Percentiles rank a stretch among this genome's conserved stretches.
Evolutionary conservation across 2,888 invertebrate species (phyloP).

Genomic region (Gortyna flavago): DNA sequence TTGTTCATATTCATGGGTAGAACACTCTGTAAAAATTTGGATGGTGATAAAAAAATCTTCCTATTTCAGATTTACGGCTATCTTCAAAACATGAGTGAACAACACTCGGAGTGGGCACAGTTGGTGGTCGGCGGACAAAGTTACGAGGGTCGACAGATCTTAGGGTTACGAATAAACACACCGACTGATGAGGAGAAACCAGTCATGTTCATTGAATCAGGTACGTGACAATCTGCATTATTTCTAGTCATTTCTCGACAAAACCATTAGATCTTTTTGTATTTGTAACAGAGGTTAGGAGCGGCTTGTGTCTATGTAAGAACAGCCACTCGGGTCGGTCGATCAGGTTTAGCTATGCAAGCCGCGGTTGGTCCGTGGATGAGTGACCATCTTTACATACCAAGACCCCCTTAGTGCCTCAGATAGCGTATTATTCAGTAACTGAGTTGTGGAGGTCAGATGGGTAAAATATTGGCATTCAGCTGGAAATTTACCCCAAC

Average conservation of each 20-base stretch:
- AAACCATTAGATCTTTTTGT: neutral
- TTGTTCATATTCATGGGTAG: too few species aligned
- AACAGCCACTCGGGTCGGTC: too few species aligned
- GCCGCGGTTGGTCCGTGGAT: neutral
- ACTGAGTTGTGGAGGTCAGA: neutral
- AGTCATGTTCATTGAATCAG: conserved; percentile 91
- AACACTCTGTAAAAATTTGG: too few species aligned
- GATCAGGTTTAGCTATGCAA: too few species aligned
- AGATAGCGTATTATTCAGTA: neutral
- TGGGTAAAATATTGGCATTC: neutral
- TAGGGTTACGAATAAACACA: conserved; percentile 89
- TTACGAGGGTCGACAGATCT: conserved; percentile 90
- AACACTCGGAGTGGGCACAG: conserved; percentile 85
- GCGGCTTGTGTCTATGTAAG: too few species aligned
- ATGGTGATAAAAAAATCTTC: too few species aligned
- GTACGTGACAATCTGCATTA: conserved; percentile 68
- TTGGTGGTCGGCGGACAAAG: conserved; percentile 89
- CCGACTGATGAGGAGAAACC: conserved; percentile 80
- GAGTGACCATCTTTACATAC: too few species aligned
- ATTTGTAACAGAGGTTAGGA: too few species aligned
- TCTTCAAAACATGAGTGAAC: conserved; percentile 83
- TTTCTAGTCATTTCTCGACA: neutral
- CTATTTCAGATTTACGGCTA: conserved; percentile 87
- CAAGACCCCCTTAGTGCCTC: too few species aligned
- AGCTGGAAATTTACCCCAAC: neutral